A percentile compares a stretch with the other conserved stretches of the same genome.
Evolutionary conservation across 2,113 vertebrate genomes (phyloP).

Genomic region (Neotoma lepida): DNA sequence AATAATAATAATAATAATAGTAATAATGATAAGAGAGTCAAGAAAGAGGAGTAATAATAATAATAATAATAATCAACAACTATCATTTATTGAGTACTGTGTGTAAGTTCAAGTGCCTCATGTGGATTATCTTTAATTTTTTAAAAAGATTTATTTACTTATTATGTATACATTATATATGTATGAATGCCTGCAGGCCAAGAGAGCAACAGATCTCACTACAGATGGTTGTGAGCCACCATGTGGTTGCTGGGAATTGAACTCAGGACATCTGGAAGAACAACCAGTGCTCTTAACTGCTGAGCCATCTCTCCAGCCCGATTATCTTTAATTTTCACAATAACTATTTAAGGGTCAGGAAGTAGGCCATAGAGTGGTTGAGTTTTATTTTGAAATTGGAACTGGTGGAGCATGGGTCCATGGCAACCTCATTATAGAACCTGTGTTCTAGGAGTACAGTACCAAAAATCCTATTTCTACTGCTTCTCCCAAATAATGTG

Average conservation of each 20-base stretch:
- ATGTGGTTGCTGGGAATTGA: too few species aligned
- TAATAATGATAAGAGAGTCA: neutral
- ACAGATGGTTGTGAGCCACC: too few species aligned
- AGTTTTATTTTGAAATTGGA: neutral
- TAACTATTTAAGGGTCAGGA: neutral
- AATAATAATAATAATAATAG: neutral
- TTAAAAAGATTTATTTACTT: too few species aligned
- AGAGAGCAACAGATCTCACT: too few species aligned
- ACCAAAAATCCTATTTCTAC: neutral
- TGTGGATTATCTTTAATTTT: slow-evolving; percentile 2
- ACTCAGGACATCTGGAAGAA: too few species aligned
- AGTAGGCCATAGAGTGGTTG: neutral
- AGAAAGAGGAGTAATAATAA: neutral
- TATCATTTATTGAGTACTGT: neutral
- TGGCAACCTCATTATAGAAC: neutral
- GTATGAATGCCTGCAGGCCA: too few species aligned
- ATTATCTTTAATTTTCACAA: neutral
- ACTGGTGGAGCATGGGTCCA: slow-evolving; percentile 1
- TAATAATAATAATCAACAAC: neutral
- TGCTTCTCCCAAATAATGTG: neutral
- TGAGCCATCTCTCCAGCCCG: too few species aligned
- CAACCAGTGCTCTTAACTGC: too few species aligned
- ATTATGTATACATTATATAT: too few species aligned
- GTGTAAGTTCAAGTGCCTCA: neutral
- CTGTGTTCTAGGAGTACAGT: neutral